Evolutionary conservation across 2,888 invertebrate genomes (phyloP).

Genomic region (Rhaphigaster nebulosa): DNA sequence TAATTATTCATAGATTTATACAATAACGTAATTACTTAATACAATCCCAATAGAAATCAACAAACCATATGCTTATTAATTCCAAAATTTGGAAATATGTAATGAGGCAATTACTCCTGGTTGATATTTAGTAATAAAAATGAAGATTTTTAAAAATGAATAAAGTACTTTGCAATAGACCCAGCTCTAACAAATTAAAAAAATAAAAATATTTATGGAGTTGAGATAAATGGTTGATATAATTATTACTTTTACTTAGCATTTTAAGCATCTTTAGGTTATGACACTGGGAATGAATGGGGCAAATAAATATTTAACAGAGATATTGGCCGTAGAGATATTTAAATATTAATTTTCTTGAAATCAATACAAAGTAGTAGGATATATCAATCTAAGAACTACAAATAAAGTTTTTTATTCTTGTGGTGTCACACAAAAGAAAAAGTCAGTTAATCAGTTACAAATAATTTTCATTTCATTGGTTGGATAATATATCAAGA

Average conservation of each 20-base stretch:
- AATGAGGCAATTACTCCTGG: background rate
- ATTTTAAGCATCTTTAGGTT: background rate
- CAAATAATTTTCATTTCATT: background rate
- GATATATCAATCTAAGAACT: background rate
- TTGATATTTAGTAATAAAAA: background rate
- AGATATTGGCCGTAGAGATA: background rate
- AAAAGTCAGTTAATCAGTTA: background rate
- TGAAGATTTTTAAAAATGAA: background rate
- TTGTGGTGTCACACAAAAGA: background rate
- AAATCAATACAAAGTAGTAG: background rate
- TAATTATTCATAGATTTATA: background rate
- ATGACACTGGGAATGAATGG: background rate
- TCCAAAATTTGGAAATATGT: background rate
- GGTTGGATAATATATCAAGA: background rate
- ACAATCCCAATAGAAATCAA: background rate
- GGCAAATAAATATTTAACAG: background rate
- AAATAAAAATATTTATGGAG: background rate
- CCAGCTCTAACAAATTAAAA: background rate
- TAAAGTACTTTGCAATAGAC: background rate
- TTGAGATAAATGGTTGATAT: background rate
- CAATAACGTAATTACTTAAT: background rate
- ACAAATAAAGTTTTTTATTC: background rate
- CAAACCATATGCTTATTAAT: background rate
- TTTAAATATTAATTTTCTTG: background rate
- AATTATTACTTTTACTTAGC: background rate